Evolutionary conservation across 2,113 vertebrate genomes (phyloP), one percentile per base, ranked within the genome.

Genomic region (Cololabis saira): DNA sequence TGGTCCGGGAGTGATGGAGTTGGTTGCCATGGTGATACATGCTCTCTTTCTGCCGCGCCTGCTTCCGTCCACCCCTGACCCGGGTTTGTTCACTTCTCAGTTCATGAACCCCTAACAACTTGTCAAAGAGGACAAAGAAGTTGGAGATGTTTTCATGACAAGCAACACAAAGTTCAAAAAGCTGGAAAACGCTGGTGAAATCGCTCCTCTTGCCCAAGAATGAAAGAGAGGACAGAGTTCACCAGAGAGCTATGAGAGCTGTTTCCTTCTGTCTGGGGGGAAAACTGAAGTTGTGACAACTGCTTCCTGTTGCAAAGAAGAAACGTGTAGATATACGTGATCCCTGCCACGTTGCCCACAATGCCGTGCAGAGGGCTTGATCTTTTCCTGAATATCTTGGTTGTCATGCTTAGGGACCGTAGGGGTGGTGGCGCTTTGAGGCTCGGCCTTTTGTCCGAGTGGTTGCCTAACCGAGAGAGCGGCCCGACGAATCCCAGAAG

Each of bases 401-500:
- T 45, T 53, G 54, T 54, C 50, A 10, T 21, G 17, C 56, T 54
- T 60, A 52, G 22, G 55, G 22, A 27, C 67, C 37, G 33, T 18
- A 2, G 47, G 37, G 59, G 16, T n/a, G n/a, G n/a, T n/a, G n/a
- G 5, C 44, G 54, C 58, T 66, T 17, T 15, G 5, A 22, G 43
- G 19, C 27, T 4, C 19, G 4, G 76, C 67, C 54, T 30, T 74
- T 61, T 50, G 1, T 67, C 59, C 57, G 53, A 60, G 43, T 43
- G 52, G 70, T 73, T 61, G 48, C 58, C 59, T 71, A 50, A 79
- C 75, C 68, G 84, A 75, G 78, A 81, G 63, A 72, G 67, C 61
- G 70, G 66, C 80, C 87, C 66, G 43, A 83, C 72, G 86, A 90
- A 89, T 91, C 78, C 76, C 70, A 51, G 55, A 79, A 79, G 78